phyloP scores from a whole-genome alignment of 2,113 vertebrate species.

The Numida meleagris region DNA sequence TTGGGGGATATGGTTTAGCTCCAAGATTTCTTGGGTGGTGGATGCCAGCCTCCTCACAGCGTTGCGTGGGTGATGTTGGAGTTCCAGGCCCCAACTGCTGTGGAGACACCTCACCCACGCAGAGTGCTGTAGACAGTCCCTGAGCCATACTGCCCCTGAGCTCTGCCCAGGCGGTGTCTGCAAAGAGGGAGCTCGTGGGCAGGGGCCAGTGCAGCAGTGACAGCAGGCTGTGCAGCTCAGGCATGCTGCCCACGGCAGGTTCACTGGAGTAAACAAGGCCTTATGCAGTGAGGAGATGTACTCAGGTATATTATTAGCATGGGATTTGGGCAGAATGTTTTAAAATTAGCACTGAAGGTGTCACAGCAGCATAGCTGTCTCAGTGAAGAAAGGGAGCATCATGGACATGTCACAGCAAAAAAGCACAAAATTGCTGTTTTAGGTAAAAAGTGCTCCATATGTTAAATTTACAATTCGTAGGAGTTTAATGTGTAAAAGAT shows the following conservation, averaged over 20 bases:
- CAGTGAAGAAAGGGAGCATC: background rate
- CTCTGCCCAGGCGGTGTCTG: accelerated
- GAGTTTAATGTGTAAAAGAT: background rate
- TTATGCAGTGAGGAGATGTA: background rate
- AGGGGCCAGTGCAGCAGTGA: background rate
- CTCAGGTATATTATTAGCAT: background rate
- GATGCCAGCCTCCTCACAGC: background rate
- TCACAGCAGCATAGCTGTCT: background rate
- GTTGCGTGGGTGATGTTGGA: background rate
- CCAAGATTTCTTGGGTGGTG: background rate
- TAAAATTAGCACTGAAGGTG: background rate
- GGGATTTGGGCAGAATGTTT: background rate
- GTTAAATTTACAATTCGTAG: background rate
- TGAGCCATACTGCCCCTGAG: background rate
- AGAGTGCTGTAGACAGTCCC: background rate
- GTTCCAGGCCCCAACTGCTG: background rate
- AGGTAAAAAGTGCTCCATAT: background rate
- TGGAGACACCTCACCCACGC: accelerated
- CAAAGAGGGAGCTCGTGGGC: accelerated
- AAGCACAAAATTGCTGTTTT: background rate
- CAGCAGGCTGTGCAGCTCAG: background rate
- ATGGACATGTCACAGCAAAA: background rate
- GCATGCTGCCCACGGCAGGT: background rate
- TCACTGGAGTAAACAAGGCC: background rate
- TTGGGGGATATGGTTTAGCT: background rate